Percentiles rank a stretch among this genome's conserved stretches.
Evolutionary conservation across 2,113 vertebrate genomes (phyloP).

Genomic region (Hydrolagus affinis): DNA sequence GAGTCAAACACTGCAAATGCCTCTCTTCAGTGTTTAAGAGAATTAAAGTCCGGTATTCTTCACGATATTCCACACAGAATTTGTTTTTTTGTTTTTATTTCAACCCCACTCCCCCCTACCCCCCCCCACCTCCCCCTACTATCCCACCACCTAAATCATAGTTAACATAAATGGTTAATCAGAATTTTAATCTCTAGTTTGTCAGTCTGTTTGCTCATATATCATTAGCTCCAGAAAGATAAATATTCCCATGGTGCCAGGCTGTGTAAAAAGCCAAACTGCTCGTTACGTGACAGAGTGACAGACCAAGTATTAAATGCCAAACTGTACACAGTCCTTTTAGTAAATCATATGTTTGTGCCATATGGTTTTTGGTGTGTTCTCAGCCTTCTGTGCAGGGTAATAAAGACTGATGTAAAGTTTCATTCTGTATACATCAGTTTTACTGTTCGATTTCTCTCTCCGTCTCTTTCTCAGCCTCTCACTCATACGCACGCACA

Average conservation of each 20-base stretch:
- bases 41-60: not conserved
- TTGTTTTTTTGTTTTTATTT: not conserved
- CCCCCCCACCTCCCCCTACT: too few species aligned
- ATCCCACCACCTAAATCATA: too few species aligned
- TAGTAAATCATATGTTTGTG: slow-evolving; percentile 2
- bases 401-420: not conserved
- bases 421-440: not conserved
- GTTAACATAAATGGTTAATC: not conserved
- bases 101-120: too few species aligned
- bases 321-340: slow-evolving; percentile 11
- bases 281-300: not conserved
- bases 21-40: not conserved
- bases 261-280: not conserved
- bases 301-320: slow-evolving; percentile 16
- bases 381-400: not conserved
- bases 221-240: slow-evolving; percentile 21
- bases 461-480: too few species aligned
- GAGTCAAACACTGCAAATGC: not conserved
- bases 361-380: not conserved
- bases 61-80: not conserved
- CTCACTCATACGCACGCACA: too few species aligned
- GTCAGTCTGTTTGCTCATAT: not conserved
- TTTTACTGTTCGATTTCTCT: not conserved
- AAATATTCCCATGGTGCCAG: slow-evolving; percentile 28
- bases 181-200: not conserved